Percentiles rank a stretch among this genome's conserved stretches.
These are phyloP conservation scores for Megaceryle torquata DNA, from an alignment of 2,113 vertebrate genomes.

Conservation along the genomic window DNA sequence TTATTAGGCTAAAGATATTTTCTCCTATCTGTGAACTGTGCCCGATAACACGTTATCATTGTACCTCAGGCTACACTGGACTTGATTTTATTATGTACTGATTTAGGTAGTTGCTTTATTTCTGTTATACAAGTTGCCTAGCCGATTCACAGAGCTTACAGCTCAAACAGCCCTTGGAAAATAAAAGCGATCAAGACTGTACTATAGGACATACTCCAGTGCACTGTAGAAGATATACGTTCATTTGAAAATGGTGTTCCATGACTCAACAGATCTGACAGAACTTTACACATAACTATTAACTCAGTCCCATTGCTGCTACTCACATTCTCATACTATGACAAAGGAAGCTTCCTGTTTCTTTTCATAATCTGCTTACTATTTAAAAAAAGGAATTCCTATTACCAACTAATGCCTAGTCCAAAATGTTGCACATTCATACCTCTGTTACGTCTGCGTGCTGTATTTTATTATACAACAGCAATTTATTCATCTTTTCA, in stretches of 20 bases:
- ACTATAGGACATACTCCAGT: not conserved
- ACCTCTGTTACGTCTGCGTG: not conserved
- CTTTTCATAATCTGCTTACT: not conserved
- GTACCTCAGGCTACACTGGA: not conserved
- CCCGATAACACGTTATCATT: not conserved
- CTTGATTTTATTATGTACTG: not conserved
- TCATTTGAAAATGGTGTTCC: not conserved
- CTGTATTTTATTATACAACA: not conserved
- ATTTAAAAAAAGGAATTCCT: not conserved
- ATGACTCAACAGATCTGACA: not conserved
- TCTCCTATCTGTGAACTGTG: not conserved
- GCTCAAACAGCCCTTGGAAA: not conserved
- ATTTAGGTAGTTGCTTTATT: not conserved
- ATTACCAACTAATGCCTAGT: not conserved
- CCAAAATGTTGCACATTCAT: too few species aligned
- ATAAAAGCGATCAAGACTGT: not conserved
- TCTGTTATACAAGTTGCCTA: not conserved
- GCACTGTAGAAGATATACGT: not conserved
- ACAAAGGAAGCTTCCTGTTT: not conserved
- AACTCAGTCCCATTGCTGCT: not conserved
- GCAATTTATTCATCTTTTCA: not conserved
- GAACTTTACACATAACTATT: not conserved
- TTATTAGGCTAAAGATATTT: slow-evolving; percentile 1
- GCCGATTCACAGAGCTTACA: not conserved
- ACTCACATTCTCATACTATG: not conserved